Evolutionary conservation across 92 coral and sea anemone genomes (phyloP).

Genomic region (Phenganax subtilis): DNA sequence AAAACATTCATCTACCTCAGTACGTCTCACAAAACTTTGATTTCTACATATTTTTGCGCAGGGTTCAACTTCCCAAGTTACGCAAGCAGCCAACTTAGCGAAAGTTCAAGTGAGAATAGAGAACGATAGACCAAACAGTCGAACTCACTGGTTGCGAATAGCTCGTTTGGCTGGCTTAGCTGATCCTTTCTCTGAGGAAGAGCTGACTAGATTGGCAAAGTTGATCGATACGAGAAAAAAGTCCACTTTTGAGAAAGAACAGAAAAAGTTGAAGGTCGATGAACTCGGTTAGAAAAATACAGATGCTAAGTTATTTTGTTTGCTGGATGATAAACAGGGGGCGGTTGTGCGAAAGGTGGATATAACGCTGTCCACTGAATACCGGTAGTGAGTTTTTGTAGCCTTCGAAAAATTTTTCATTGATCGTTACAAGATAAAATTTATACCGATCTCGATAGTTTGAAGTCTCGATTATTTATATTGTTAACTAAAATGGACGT

Average conservation of each 20-base stretch:
- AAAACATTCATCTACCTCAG: not conserved
- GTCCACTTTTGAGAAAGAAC: not conserved
- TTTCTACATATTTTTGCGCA: not conserved
- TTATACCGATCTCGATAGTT: too few relatives aligned
- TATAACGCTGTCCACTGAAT: too few relatives aligned
- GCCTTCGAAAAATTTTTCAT: too few relatives aligned
- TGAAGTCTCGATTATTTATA: too few relatives aligned
- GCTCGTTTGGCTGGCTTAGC: slow-evolving; percentile 83
- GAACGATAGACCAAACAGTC: slow-evolving; percentile 50
- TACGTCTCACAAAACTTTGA: not conserved
- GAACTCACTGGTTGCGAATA: slow-evolving; percentile 64
- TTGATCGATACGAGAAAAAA: slow-evolving; percentile 13
- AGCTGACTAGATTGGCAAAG: slow-evolving; percentile 14
- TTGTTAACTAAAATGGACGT: too few relatives aligned
- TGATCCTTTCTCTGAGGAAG: slow-evolving; percentile 65
- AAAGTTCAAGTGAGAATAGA: slow-evolving; percentile 78
- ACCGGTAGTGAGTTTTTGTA: too few relatives aligned
- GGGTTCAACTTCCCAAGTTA: slow-evolving; percentile 61
- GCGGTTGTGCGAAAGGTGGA: too few relatives aligned
- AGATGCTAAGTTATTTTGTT: too few relatives aligned
- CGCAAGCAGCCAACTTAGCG: slow-evolving; percentile 60
- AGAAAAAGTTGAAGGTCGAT: slow-evolving; percentile 22
- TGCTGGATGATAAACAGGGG: too few relatives aligned
- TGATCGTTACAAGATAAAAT: too few relatives aligned
- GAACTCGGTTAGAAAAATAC: slow-evolving; percentile 22